These are phyloP conservation scores for Lepidurus packardi DNA, from an alignment of 1,140 invertebrate genomes.

Conservation along the genomic window DNA sequence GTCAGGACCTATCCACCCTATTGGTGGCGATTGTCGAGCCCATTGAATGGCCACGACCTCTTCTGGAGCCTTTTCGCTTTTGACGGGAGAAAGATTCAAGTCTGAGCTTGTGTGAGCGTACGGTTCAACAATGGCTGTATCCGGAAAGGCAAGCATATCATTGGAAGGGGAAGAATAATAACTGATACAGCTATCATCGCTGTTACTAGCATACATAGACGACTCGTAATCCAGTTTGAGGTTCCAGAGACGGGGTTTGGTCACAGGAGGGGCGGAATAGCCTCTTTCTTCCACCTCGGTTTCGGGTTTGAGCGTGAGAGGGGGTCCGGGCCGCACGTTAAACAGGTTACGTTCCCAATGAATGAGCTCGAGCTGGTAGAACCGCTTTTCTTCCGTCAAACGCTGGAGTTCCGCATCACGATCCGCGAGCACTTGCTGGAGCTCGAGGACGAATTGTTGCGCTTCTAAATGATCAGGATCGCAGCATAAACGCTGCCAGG, in stretches of 20 bases:
- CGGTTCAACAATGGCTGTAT: slow-evolving; percentile 18
- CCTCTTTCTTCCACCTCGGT: slow-evolving; percentile 21
- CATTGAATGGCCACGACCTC: slow-evolving; percentile 7
- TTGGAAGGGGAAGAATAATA: slow-evolving; percentile 13
- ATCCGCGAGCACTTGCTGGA: slow-evolving; percentile 50
- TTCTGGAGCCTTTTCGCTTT: not conserved
- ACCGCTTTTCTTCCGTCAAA: slow-evolving; percentile 50
- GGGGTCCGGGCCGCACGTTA: slow-evolving; percentile 27
- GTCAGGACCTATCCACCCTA: slow-evolving; percentile 23
- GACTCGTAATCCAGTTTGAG: not conserved
- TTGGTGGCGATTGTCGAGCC: slow-evolving; percentile 10
- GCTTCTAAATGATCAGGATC: slow-evolving; percentile 34
- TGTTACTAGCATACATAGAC: slow-evolving; percentile 17
- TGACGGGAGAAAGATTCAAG: slow-evolving; percentile 7
- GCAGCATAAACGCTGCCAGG: slow-evolving; percentile 24
- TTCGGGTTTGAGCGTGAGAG: slow-evolving; percentile 33
- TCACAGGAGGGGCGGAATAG: slow-evolving; percentile 35
- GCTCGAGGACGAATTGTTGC: slow-evolving; percentile 47
- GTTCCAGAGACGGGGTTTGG: slow-evolving; percentile 31
- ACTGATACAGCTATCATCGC: slow-evolving; percentile 21
- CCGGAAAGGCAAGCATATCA: slow-evolving; percentile 18
- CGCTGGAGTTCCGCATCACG: slow-evolving; percentile 52
- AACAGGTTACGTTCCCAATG: slow-evolving; percentile 36
- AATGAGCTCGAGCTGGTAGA: slow-evolving; percentile 39
- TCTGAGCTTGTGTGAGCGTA: not conserved